These are phyloP conservation scores for Euleptes europaea DNA, from an alignment of 2,113 vertebrate species.

Conservation along the genomic window DNA sequence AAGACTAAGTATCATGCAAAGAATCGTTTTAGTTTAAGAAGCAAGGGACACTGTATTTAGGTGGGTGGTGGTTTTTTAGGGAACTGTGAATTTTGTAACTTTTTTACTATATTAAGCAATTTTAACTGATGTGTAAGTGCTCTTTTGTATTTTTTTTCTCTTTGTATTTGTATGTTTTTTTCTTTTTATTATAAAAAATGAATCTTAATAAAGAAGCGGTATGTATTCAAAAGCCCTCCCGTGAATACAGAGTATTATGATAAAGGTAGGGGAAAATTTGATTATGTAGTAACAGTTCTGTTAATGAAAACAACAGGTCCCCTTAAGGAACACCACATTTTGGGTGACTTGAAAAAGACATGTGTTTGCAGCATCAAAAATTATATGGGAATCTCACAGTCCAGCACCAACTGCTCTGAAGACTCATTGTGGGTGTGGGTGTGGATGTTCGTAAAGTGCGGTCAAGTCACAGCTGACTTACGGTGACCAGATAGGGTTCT, in stretches of 20 bases:
- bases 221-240: neutral
- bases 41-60: too few relatives aligned
- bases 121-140: too few relatives aligned
- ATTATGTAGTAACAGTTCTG: neutral
- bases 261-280: neutral
- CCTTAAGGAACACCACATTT: neutral
- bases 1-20: neutral
- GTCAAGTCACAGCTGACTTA: too few relatives aligned
- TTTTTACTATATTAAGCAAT: too few relatives aligned
- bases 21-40: neutral
- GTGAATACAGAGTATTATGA: neutral
- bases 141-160: too few relatives aligned
- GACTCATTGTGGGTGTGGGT: neutral
- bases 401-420: neutral
- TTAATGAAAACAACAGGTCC: neutral
- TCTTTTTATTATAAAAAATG: too few relatives aligned
- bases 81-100: too few relatives aligned
- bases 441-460: too few relatives aligned
- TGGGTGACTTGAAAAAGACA: neutral
- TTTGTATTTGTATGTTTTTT: too few relatives aligned
- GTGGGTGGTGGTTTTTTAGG: too few relatives aligned
- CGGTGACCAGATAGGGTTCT: too few relatives aligned
- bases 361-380: neutral
- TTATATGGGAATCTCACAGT: too few relatives aligned
- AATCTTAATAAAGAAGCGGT: neutral